These are phyloP conservation scores for Dendrolimus houi DNA, from an alignment of 2,888 invertebrate species.

Conservation along the genomic window DNA sequence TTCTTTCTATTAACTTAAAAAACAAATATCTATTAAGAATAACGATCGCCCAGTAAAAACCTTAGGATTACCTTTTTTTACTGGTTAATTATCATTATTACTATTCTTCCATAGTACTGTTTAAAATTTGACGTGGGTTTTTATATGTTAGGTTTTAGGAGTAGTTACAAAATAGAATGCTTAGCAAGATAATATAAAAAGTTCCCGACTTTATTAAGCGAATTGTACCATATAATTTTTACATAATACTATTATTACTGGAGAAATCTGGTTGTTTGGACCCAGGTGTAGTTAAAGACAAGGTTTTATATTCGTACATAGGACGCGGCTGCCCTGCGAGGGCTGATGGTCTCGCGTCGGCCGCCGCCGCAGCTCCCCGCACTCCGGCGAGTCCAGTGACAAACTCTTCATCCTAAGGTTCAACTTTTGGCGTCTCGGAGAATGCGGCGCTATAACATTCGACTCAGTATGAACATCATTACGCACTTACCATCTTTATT, in stretches of 20 bases:
- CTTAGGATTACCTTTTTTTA: too few relatives aligned
- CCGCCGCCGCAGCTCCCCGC: slow-evolving; percentile 86
- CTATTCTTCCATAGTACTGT: too few relatives aligned
- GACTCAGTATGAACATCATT: slow-evolving; percentile 47
- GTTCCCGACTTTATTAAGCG: too few relatives aligned
- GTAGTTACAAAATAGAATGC: too few relatives aligned
- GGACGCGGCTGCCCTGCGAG: slow-evolving; percentile 77
- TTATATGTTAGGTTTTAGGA: too few relatives aligned
- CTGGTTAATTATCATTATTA: too few relatives aligned
- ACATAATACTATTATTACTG: neutral
- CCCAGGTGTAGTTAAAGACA: slow-evolving; percentile 35
- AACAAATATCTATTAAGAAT: too few relatives aligned
- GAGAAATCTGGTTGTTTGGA: slow-evolving; percentile 43
- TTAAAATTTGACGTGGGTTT: too few relatives aligned
- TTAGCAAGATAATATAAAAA: too few relatives aligned
- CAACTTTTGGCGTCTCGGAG: slow-evolving; percentile 95
- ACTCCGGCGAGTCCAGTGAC: slow-evolving; percentile 97
- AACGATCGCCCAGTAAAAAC: too few relatives aligned
- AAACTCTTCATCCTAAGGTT: slow-evolving; percentile 98
- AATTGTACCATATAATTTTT: too few relatives aligned
- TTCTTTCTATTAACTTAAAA: too few relatives aligned
- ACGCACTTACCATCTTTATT: neutral
- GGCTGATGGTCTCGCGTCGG: slow-evolving; percentile 61
- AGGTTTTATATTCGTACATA: slow-evolving; percentile 70
- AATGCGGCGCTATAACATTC: slow-evolving; percentile 90